Evolutionary conservation across 2,113 vertebrate species (phyloP), one percentile per base, ranked within the genome.

Genomic region (Spea multiplicata): DNA sequence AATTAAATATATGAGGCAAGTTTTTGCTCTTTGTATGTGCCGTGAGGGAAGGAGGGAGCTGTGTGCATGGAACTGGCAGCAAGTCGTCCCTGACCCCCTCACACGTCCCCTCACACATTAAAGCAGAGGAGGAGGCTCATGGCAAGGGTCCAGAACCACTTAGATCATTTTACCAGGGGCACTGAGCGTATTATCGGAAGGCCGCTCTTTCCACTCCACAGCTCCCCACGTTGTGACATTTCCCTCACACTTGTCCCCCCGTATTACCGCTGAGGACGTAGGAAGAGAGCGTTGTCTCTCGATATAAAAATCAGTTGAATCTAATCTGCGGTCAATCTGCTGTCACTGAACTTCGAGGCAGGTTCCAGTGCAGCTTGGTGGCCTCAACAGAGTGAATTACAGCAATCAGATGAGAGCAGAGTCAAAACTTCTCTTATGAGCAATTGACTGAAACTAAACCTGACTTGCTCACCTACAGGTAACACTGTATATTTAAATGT

Each of bases 91-190:
- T 82, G 85, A 84, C 83, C 81, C 89, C 89, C 87, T 81, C 86
- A 87, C 85, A 87, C 87, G 85, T 87, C 83, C 83, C 82, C 77
- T 82, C 84, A 76, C 70, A 57, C 82, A 55, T 3, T 66, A 47
- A 53, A 82, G 70, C 50, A 71, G 46, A 17, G 71, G 83, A 86
- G 82, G 88, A 12, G 84, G 87, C 90, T 88, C 5, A 77, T 93
- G 92, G 89, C 89, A 88, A 75, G 13, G 87, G 85, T 90, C 90
- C 90, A 93, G 90, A 92, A 90, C 88, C 90, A 92, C 92, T 94
- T 92, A 93, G 91, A 93, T 95, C 90, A 87, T 93, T 94, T 92
- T 91, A 92, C 91, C 89, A 87, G 88, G 88, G 90, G 86, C 84
- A 84, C 84, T 84, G 88, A 85, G 87, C 88, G 85, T 87, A 88